A percentile compares a stretch with the other conserved stretches of the same genome.
phyloP scores from a whole-genome alignment of 2,888 invertebrate species.

The Aleiodes leptofemur region DNA sequence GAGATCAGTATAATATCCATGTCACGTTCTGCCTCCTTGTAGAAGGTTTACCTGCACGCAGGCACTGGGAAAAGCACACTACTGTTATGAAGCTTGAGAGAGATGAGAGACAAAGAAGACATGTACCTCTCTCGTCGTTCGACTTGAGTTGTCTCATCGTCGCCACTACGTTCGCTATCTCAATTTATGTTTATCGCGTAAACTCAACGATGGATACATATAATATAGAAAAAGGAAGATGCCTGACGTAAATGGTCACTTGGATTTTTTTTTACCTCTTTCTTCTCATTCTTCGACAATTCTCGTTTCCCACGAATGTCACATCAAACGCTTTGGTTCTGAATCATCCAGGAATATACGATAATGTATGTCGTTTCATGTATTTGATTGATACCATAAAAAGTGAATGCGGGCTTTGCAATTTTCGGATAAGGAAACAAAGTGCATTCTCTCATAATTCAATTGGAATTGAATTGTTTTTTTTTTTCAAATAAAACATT shows the following conservation, averaged over 20 bases:
- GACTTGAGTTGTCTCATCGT: background rate
- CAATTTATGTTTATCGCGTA: constrained; percentile 60
- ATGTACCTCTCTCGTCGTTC: background rate
- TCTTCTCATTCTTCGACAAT: background rate
- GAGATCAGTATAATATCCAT: constrained; percentile 58
- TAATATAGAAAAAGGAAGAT: constrained; percentile 28
- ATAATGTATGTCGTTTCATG: no score
- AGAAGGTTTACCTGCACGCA: constrained; percentile 27
- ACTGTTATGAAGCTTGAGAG: no score
- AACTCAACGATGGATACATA: constrained; percentile 41
- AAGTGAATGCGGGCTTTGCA: no score
- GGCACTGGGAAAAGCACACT: background rate
- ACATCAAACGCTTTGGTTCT: background rate
- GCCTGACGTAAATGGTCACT: constrained; percentile 24
- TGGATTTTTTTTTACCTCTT: constrained; percentile 6
- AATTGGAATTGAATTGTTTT: no score
- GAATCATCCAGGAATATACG: no score
- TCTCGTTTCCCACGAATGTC: background rate
- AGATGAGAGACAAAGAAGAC: no score
- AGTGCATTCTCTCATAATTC: no score
- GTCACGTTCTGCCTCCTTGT: constrained; percentile 49
- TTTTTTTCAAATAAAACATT: no score
- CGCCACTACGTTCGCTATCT: constrained; percentile 54
- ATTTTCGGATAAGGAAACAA: no score
- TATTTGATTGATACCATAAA: no score